phyloP scores from a whole-genome alignment of 2,888 invertebrate genomes.

The Hirtodrosophila cameraria region DNA sequence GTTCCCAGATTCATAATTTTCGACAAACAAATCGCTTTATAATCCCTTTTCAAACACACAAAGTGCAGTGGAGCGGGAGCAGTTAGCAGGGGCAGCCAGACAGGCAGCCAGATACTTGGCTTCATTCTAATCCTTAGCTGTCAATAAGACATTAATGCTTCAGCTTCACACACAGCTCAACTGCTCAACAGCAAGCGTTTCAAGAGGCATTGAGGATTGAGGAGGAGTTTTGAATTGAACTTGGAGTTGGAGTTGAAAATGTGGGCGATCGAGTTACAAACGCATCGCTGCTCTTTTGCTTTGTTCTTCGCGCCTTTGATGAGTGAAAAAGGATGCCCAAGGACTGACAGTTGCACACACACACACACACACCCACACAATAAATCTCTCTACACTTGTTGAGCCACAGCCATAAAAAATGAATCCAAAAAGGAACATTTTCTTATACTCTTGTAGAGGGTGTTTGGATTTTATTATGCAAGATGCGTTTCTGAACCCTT shows the following conservation, averaged over 20 bases:
- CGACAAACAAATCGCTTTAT: slow-evolving; percentile 77
- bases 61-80: neutral
- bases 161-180: slow-evolving; percentile 61
- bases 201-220: slow-evolving; percentile 36
- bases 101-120: slow-evolving; percentile 58
- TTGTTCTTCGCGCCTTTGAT: slow-evolving; percentile 50
- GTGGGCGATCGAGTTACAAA: slow-evolving; percentile 68
- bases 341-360: slow-evolving; percentile 18
- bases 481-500: no score
- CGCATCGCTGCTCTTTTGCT: slow-evolving; percentile 27
- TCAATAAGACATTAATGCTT: slow-evolving; percentile 76
- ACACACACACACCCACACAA: slow-evolving; percentile 18
- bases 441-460: no score
- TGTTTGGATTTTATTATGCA: no score
- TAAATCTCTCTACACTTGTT: slow-evolving; percentile 49
- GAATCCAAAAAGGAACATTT: slow-evolving; percentile 1
- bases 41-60: slow-evolving; percentile 73
- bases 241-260: slow-evolving; percentile 16
- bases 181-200: slow-evolving; percentile 22
- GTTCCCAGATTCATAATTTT: slow-evolving; percentile 74
- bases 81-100: neutral
- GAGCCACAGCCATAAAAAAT: slow-evolving; percentile 22
- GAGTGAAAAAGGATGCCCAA: slow-evolving; percentile 67
- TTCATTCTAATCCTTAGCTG: slow-evolving; percentile 73
- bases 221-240: slow-evolving; percentile 28